Evolutionary conservation across 2,888 invertebrate species (phyloP), one percentile per base, ranked within the genome.

Genomic region (Lomographa bimaculata): DNA sequence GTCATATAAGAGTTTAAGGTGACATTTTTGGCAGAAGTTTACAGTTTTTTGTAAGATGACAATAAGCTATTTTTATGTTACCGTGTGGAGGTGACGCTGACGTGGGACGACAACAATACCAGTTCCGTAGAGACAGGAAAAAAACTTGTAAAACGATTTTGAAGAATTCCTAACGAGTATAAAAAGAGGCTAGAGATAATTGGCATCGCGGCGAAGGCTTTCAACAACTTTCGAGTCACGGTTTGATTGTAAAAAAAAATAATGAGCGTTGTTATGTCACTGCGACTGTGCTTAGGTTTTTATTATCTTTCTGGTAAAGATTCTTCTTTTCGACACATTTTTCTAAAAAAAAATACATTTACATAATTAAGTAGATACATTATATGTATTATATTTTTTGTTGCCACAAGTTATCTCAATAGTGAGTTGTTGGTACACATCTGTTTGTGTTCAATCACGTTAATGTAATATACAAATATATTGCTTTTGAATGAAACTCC

Each of bases 191-290:
- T 23, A 9, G 16, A 45, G 39, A 34, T 48, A 54, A 48, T 48
- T 44, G 45, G 35, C 35, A 14, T 32, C 41, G 17, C 37, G 17
- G 29, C 9, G 23, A 26, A 39, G 41, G 29, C 41, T 41, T 38
- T 37, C 36, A 34, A 42, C 42, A 33, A 32, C 47, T 51, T 44
- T 51, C 47, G 25, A 46, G 46, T 49, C 37, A 41, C 45, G 52
- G 30, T 35, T 46, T 32, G 27, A 43, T 41, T 39, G 39, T 30
- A 41, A 38, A 44, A 55, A 26, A 24, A 40, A 29, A 39, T 35
- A 45, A 47, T 42, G 25, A 36, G 17, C 14, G 27, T 30, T 26
- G 43, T 47, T 49, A 51, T 46, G 37, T 51, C 48, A 49, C 39
- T 36, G 16, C 33, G 19, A 9, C 19, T 14, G 16, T 25, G n/a